These are phyloP conservation scores for Parauchenoglanis ngamensis DNA, from an alignment of 2,797 vertebrate species.

Conservation along the genomic window DNA sequence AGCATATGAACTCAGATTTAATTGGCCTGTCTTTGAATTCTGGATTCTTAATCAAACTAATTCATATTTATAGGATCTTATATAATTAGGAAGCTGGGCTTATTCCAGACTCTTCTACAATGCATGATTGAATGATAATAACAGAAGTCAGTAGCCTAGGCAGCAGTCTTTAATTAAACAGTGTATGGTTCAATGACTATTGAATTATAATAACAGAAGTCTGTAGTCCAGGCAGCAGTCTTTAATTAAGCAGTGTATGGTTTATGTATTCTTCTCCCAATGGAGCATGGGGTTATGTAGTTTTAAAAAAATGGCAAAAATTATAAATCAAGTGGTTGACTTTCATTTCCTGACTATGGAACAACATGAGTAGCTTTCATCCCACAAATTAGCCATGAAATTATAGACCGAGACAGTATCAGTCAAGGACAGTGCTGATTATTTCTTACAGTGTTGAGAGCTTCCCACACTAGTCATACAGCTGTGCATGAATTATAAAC, in stretches of 20 bases:
- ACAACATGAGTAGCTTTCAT: conserved; percentile 19
- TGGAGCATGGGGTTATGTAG: conserved; percentile 17
- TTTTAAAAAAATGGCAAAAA: conserved; percentile 26
- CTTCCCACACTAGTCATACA: conserved; percentile 25
- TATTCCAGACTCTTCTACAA: conserved; percentile 7
- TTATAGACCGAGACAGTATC: conserved; percentile 36
- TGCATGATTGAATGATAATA: conserved; percentile 43
- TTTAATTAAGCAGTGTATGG: conserved; percentile 54
- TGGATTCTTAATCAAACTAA: conserved; percentile 25
- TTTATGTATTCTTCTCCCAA: conserved; percentile 17
- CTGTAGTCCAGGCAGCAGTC: conserved; percentile 25
- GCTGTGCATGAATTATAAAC: neutral
- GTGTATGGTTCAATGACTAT: conserved; percentile 37
- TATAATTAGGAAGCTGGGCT: conserved; percentile 25
- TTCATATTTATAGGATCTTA: conserved; percentile 20
- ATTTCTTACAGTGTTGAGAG: conserved; percentile 15
- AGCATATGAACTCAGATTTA: conserved; percentile 16
- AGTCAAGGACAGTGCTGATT: conserved; percentile 22
- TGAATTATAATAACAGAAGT: conserved; percentile 26
- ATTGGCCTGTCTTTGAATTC: conserved; percentile 21
- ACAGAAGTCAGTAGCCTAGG: neutral
- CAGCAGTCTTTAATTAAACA: conserved; percentile 48
- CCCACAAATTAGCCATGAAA: conserved; percentile 24
- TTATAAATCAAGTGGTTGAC: conserved; percentile 32
- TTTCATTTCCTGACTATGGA: conserved; percentile 52